Base-by-base conservation (phyloP, 2,797 vertebrate species). In the Crossoptilon crossoptilon region DNA sequence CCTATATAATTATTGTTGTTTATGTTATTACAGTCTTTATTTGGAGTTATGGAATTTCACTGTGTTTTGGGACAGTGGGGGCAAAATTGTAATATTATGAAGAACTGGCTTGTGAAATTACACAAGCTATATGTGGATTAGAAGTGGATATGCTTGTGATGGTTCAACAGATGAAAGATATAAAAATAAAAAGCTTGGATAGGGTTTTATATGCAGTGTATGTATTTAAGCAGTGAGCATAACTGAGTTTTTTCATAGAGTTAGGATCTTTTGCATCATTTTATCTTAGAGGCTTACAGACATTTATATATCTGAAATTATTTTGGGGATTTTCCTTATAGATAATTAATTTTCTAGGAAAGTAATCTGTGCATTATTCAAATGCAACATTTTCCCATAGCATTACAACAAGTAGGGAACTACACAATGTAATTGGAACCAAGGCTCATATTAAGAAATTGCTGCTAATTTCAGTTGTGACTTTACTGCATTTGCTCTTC, bases 201-300 rank as follows among this genome's bases (percentile, higher is more conserved):
- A 22, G 33, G 27, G 26, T 51, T 70, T 79, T 67, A 9, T 67
- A 29, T 48, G 44, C 18, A 64, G 12, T 33, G 19, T 11, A 1
- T 44, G 27, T 69, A 9, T 89, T 82, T 59, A 9, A 82, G 14
- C 33, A 67, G 16, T 9, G n/a, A 82, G 4, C 58, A 12, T 69
- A 4, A 66, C 70, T 9, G 1, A 27, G 10, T 0, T 0, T 49
- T 67, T 83, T 77, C 16, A 1, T 64, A 18, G 9, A 1, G 1
- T 23, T 67, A 62, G 55, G 4, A 41, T 37, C n/a, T 72, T 80
- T 59, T 79, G 68, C 79, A 15, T 71, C 1, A 3, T 53, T 83
- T 63, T 14, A 82, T 44, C 39, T 67, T 24, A 17, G 62, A 60
- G 68, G 78, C n/a, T n/a, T 19, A 19, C n/a, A 49, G 67, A 62